Base-by-base conservation (phyloP, 1,140 invertebrate genomes). In the Drosophila miranda region DNA sequence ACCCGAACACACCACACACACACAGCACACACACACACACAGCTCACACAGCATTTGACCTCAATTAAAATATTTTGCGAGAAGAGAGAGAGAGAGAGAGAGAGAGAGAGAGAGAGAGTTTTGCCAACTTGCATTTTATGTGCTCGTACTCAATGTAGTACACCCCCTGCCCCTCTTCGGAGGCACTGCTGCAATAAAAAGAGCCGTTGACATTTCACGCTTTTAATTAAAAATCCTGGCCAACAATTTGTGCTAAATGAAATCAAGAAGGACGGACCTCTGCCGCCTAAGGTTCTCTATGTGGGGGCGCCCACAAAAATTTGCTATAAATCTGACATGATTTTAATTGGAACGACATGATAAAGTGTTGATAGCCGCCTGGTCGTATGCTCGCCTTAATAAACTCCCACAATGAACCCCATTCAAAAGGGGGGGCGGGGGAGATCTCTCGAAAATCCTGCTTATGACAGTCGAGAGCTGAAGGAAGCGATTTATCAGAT, bases 51-150 rank as follows among this genome's bases (percentile, higher is more conserved):
- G 11, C 34, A 11, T 38, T 80, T 81, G 78, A 76, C 78, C 78
- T 81, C 73, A 81, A 81, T 81, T 73, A 81, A 76, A 76, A 81
- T 67, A 76, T 81, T 75, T 80, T 75, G 45, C 38, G 48, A 52
- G 44, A 11, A 53, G 61, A 72, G 30, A 34, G 2, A n/a, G n/a
- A n/a, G n/a, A 53, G 61, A 72, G 8, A 34, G 3, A 16, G 16
- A 16, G 16, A 8, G 8, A 34, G 28, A 34, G 30, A 8, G 7
- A 38, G 34, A 38, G 34, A 38, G 46, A 67, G 67, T 72, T 75
- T 72, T 67, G 69, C 73, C 48, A 75, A 75, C 61, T 67, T 61
- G 60, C 68, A 72, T 53, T 75, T 61, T 52, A 54, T 56, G 42
- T 46, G 43, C 19, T 42, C 45, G 26, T 38, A 38, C 34, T 38